A percentile compares a stretch with the other conserved stretches of the same genome.
phyloP scores from a whole-genome alignment of 2,888 invertebrate genomes.

The Zaprionus bogoriensis region DNA sequence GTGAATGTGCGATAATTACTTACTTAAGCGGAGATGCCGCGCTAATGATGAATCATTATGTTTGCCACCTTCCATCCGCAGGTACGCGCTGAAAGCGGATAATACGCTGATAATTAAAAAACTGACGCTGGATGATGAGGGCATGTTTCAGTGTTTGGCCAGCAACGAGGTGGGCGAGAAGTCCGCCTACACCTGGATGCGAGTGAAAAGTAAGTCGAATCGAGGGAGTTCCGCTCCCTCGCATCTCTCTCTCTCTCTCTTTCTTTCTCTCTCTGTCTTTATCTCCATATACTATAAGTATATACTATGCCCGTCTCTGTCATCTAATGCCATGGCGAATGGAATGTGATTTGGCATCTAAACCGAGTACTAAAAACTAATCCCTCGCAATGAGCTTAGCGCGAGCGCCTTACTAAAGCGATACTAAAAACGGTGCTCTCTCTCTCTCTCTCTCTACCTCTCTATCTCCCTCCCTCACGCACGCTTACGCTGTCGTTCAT shows the following conservation, averaged over 20 bases:
- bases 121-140: constrained; percentile 92
- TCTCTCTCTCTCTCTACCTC: constrained; percentile 15
- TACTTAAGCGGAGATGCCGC: constrained; percentile 40
- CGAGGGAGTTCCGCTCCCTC: too few species aligned
- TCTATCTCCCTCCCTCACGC: not conserved
- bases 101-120: constrained; percentile 92
- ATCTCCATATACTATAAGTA: not conserved
- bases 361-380: constrained; percentile 10
- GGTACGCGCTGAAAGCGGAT: constrained; percentile 91
- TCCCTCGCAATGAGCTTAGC: constrained; percentile 6
- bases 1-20: constrained; percentile 66
- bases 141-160: constrained; percentile 97
- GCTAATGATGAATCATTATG: constrained; percentile 8
- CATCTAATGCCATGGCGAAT: not conserved
- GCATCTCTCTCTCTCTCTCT: not conserved
- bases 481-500: not conserved
- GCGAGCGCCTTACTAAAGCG: constrained; percentile 17
- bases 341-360: not conserved
- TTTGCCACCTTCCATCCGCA: too few species aligned
- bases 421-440: constrained; percentile 39
- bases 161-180: constrained; percentile 95
- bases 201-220: constrained; percentile 94
- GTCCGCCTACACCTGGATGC: constrained; percentile 94
- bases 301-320: not conserved
- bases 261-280: not conserved